A percentile compares a stretch with the other conserved stretches of the same genome.
These are phyloP conservation scores for Theretra japonica DNA, from an alignment of 2,888 invertebrate species.

Conservation along the genomic window DNA sequence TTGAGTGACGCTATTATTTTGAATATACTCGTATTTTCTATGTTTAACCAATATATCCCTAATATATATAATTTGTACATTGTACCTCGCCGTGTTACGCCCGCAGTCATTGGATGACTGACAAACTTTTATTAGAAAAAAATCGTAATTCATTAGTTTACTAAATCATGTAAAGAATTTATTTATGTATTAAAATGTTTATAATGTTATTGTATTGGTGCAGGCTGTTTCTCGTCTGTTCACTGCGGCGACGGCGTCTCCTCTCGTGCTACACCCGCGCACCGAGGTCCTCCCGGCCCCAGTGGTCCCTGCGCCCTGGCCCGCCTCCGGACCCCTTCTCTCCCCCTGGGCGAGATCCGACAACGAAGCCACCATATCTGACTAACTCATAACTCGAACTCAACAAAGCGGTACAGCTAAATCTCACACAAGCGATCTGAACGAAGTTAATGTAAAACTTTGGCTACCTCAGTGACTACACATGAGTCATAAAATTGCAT, in stretches of 20 bases:
- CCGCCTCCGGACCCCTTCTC: constrained; percentile 70
- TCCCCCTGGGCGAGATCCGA: constrained; percentile 79
- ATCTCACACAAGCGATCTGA: constrained; percentile 30
- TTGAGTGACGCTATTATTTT: too few relatives aligned
- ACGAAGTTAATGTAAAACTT: constrained; percentile 31
- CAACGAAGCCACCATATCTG: constrained; percentile 71
- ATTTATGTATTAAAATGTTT: too few relatives aligned
- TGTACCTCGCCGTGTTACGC: too few relatives aligned
- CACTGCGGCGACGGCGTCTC: constrained; percentile 66
- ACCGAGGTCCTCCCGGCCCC: constrained; percentile 74
- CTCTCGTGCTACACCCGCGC: constrained; percentile 78
- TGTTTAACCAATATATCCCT: too few relatives aligned
- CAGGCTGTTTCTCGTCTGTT: constrained; percentile 77
- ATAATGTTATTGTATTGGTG: constrained; percentile 26
- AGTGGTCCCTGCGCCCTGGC: constrained; percentile 71
- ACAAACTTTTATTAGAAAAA: too few relatives aligned
- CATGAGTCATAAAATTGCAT: constrained; percentile 38
- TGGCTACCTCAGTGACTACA: constrained; percentile 45
- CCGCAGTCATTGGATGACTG: too few relatives aligned
- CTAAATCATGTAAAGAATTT: too few relatives aligned
- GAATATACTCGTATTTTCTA: too few relatives aligned
- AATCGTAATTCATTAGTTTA: too few relatives aligned
- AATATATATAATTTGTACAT: too few relatives aligned
- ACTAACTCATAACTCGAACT: constrained; percentile 48
- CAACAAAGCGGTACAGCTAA: too few relatives aligned